phyloP scores from a whole-genome alignment of 2,888 invertebrate species.

The Amblyjoppa fuscipennis region DNA sequence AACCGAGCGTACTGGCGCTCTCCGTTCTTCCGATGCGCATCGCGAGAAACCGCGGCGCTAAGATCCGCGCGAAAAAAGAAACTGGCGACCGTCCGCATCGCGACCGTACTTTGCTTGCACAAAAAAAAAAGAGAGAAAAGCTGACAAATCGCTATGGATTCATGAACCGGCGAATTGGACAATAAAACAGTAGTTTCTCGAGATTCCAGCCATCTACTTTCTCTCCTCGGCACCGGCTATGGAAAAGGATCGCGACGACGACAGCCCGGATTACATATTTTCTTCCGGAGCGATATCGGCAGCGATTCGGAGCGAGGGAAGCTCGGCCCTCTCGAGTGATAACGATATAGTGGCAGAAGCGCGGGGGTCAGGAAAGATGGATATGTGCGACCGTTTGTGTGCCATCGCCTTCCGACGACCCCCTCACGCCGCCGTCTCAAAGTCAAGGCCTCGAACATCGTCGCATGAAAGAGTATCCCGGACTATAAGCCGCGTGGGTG shows the following conservation, averaged over 20 bases:
- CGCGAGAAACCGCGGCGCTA: neutral
- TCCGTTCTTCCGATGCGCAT: neutral
- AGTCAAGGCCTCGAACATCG: conserved; percentile 79
- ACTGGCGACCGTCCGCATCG: neutral
- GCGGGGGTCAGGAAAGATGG: neutral
- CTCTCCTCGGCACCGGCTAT: neutral
- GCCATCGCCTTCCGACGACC: conserved; percentile 13
- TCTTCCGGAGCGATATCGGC: conserved; percentile 32
- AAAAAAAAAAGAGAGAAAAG: conserved; percentile 4
- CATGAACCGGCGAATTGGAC: conserved; percentile 28
- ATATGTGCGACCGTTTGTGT: conserved; percentile 18
- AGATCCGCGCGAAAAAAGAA: neutral
- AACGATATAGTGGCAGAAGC: conserved; percentile 30
- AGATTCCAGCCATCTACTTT: neutral
- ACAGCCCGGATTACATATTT: conserved; percentile 44
- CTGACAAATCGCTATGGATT: conserved; percentile 27
- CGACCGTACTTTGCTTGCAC: neutral
- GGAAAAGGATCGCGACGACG: conserved; percentile 13
- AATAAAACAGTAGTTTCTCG: conserved; percentile 27
- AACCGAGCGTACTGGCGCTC: conserved; percentile 56
- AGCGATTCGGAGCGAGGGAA: conserved; percentile 12
- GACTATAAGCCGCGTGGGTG: conserved; percentile 31
- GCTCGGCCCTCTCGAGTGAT: conserved; percentile 44
- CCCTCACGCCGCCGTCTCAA: conserved; percentile 66
- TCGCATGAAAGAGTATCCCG: conserved; percentile 79